A percentile compares a stretch with the other conserved stretches of the same genome.
Evolutionary conservation across 2,797 vertebrate species (phyloP).

Genomic region (Diceros bicornis): DNA sequence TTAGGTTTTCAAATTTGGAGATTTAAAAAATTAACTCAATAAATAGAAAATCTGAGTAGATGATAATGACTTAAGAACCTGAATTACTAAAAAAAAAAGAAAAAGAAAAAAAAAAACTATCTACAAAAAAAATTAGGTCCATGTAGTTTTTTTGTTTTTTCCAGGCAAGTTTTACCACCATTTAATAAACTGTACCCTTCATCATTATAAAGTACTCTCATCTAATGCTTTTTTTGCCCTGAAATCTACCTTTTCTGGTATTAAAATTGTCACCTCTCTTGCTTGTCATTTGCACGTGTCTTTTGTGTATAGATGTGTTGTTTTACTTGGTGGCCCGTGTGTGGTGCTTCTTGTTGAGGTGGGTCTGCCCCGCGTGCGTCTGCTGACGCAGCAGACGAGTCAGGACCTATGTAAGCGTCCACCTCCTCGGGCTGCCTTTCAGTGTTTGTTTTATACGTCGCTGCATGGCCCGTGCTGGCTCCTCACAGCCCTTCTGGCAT

Average conservation of each 20-base stretch:
- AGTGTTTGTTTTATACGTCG: fast-evolving
- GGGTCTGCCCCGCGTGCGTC: neutral
- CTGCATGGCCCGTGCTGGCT: fast-evolving
- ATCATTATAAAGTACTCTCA: neutral
- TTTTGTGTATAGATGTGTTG: fast-evolving
- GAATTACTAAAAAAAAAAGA: neutral
- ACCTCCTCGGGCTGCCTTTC: fast-evolving
- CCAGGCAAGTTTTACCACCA: neutral
- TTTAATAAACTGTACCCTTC: neutral
- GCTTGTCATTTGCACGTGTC: neutral
- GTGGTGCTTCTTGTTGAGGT: neutral
- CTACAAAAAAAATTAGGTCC: neutral
- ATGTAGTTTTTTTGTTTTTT: neutral
- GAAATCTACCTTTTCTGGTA: neutral
- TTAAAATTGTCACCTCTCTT: neutral
- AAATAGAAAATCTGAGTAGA: slow-evolving; percentile 2
- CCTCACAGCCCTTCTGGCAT: neutral
- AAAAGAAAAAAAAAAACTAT: fast-evolving
- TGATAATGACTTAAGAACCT: neutral
- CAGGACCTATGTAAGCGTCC: neutral
- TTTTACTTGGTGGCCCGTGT: neutral
- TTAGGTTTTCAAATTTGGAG: neutral
- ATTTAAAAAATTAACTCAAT: neutral
- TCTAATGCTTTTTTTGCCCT: neutral
- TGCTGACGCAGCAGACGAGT: fast-evolving